These are phyloP conservation scores for Microtus pennsylvanicus DNA, from an alignment of 2,113 vertebrate species.

Conservation along the genomic window DNA sequence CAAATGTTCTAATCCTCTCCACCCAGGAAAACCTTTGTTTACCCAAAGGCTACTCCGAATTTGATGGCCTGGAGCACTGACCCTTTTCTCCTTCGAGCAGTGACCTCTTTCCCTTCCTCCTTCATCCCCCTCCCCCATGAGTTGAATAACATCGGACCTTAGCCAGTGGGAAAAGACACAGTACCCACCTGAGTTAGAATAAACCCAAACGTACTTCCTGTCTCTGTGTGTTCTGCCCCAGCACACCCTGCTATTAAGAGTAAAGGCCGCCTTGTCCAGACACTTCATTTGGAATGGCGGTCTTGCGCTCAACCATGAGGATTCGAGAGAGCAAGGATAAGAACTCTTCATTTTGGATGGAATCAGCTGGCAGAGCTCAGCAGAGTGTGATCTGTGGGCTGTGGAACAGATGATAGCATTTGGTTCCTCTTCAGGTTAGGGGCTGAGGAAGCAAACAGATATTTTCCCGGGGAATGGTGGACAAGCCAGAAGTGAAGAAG, in stretches of 20 bases:
- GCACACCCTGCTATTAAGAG: background rate
- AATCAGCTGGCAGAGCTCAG: background rate
- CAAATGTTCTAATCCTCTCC: background rate
- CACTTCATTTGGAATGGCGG: background rate
- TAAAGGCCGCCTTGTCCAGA: background rate
- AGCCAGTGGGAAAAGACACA: background rate
- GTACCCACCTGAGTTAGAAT: background rate
- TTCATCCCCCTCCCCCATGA: background rate
- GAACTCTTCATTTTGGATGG: background rate
- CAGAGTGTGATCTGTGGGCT: too few species aligned
- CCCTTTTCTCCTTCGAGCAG: background rate
- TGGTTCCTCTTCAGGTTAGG: background rate
- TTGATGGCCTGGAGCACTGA: background rate
- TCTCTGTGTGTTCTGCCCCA: background rate
- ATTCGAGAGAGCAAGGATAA: too few species aligned
- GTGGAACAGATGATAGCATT: background rate
- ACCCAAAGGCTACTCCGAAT: background rate
- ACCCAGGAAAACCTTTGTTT: background rate
- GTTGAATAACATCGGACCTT: background rate
- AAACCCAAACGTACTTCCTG: background rate
- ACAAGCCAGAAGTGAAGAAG: background rate
- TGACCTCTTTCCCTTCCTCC: background rate
- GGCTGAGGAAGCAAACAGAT: background rate
- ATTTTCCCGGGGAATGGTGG: background rate
- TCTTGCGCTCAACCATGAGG: background rate